These are phyloP conservation scores for Panthera tigris DNA, from an alignment of 2,113 vertebrate species.

Conservation along the genomic window DNA sequence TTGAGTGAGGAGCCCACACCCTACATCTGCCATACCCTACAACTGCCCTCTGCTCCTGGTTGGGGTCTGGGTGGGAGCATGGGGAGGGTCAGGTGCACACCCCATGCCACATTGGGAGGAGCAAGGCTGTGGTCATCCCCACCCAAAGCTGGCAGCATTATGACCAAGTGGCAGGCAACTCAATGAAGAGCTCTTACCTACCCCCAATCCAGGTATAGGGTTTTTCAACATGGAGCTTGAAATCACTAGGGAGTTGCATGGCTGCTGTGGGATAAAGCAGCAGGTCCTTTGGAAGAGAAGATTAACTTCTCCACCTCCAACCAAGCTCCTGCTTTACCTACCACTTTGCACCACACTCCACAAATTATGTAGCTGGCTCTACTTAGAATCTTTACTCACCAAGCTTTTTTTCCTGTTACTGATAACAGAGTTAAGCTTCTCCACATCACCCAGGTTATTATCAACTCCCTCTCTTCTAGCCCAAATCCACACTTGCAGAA, in stretches of 20 bases:
- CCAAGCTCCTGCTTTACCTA: background rate
- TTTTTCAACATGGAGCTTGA: background rate
- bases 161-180: background rate
- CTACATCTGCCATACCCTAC: background rate
- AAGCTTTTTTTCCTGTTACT: background rate
- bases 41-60: background rate
- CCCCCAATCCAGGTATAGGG: background rate
- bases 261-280: background rate
- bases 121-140: background rate
- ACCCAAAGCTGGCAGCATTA: background rate
- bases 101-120: background rate
- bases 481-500: constrained; percentile 4
- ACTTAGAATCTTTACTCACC: background rate
- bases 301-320: background rate
- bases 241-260: background rate
- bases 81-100: background rate
- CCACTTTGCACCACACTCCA: background rate
- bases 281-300: background rate
- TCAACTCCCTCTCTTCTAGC: background rate
- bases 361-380: background rate
- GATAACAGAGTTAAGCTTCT: background rate
- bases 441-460: background rate
- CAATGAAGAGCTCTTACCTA: background rate
- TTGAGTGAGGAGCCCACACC: background rate
- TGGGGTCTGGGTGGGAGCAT: background rate